phyloP scores from a whole-genome alignment of 2,888 invertebrate genomes.

The Ceriagrion tenellum region DNA sequence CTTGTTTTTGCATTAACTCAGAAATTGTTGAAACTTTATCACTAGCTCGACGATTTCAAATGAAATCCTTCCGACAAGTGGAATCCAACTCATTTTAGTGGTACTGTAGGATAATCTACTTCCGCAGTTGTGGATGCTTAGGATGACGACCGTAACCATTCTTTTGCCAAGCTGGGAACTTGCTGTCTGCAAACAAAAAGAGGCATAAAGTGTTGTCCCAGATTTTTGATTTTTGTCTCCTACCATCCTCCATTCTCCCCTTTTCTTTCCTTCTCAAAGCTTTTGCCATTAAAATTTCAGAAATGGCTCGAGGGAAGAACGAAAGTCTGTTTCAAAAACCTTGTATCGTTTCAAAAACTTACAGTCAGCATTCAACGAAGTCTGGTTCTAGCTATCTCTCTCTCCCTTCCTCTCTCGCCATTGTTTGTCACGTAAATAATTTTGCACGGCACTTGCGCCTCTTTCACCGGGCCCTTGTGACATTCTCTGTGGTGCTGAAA shows the following conservation, averaged over 20 bases:
- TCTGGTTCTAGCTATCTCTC: background rate
- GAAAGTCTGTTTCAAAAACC: background rate
- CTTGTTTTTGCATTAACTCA: too few species aligned
- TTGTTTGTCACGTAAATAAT: background rate
- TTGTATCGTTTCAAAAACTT: background rate
- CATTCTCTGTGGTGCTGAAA: conserved; percentile 2
- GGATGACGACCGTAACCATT: background rate
- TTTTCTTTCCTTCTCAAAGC: background rate
- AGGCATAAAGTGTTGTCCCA: background rate
- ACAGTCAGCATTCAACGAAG: background rate
- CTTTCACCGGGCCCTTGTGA: background rate
- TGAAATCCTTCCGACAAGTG: too few species aligned
- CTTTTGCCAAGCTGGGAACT: background rate
- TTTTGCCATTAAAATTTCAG: conserved; percentile 10
- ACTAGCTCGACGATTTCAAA: too few species aligned
- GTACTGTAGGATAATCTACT: background rate
- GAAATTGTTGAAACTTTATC: too few species aligned
- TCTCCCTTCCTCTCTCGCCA: background rate
- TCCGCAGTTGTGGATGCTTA: background rate
- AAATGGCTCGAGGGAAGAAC: background rate
- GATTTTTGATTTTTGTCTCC: background rate
- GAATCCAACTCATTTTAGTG: background rate
- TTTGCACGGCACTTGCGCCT: background rate
- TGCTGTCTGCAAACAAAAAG: background rate
- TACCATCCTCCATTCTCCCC: background rate